Conservation (phyloP, 2,797 vertebrate species). For the Clamator glandarius region DNA sequence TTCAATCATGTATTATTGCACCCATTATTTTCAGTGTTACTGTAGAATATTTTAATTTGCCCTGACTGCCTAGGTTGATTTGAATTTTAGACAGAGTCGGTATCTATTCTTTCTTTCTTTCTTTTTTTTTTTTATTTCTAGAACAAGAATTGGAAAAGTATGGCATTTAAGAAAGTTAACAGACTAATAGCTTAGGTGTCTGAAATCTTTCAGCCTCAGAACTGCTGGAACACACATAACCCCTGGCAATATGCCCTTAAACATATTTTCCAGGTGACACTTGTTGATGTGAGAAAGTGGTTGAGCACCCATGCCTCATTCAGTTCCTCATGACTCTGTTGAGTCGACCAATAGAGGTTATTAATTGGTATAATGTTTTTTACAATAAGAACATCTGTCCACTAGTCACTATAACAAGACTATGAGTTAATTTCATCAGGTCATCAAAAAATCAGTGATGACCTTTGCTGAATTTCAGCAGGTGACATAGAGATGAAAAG, state of each 20-base stretch:
- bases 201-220: not conserved
- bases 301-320: constrained; percentile 4
- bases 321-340: not conserved
- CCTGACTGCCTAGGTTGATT: not conserved
- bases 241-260: not conserved
- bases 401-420: not conserved
- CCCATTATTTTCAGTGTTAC: not conserved
- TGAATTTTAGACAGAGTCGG: not conserved
- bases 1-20: not conserved
- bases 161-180: not conserved
- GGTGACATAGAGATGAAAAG: constrained; percentile 12
- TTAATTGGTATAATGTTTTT: not conserved
- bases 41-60: not conserved
- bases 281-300: constrained; percentile 3
- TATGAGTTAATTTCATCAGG: constrained; percentile 42
- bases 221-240: not conserved
- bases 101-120: not conserved
- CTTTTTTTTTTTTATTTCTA: not conserved
- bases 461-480: constrained; percentile 54
- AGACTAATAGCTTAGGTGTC: not conserved
- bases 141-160: not conserved
- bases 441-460: constrained; percentile 32
- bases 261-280: constrained; percentile 6
- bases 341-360: not conserved
- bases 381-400: constrained; percentile 8